Evolutionary conservation across 2,888 invertebrate genomes (phyloP), one percentile per base, ranked within the genome.

Genomic region (Petrolisthes cinctipes): DNA sequence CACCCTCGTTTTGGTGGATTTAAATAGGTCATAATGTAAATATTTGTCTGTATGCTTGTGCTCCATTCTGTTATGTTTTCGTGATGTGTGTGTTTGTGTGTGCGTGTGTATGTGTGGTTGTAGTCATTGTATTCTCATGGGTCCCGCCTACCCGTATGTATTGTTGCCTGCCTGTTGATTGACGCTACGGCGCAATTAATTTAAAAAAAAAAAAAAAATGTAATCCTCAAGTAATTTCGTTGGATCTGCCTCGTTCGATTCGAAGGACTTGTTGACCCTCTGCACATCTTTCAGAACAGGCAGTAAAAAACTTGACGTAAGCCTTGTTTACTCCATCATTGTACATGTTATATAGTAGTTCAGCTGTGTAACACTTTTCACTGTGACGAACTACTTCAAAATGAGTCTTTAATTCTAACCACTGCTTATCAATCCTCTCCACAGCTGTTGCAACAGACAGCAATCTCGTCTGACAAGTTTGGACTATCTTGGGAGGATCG

Each of bases 231-330:
- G 37, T 5, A 86, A 81, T 75, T 82, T 86, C 11, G 86, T 54
- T 75, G 80, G 56, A 54, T 85, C 76, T 68, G 82, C n/a, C 17
- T 87, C 66, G 9, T 87, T 68, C 53, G 80, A 80, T 80, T 80
- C 80, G 84, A 87, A 81, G n/a, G 68, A 78, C 68, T 83, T 87
- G 71, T 87, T 83, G 14, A 83, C 80, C 71, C 71, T 1, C 14
- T 83, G 83, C 37, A 83, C 20, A 14, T 83, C 56, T 66, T 66
- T 76, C 23, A 87, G 56, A 5, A 83, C 5, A 0, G 2, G 82
- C 68, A 37, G 61, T 51, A 0, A 86, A 20, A 78, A 83, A 83
- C 9, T 76, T 57, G 3, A 79, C 7, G 53, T 61, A 81, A 5
- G 80, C 86, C 61, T 54, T 37, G 57, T 79, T 87, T 53, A 5